A percentile compares a stretch with the other conserved stretches of the same genome.
phyloP scores from a whole-genome alignment of 1,140 invertebrate genomes.

The Galendromus occidentalis region DNA sequence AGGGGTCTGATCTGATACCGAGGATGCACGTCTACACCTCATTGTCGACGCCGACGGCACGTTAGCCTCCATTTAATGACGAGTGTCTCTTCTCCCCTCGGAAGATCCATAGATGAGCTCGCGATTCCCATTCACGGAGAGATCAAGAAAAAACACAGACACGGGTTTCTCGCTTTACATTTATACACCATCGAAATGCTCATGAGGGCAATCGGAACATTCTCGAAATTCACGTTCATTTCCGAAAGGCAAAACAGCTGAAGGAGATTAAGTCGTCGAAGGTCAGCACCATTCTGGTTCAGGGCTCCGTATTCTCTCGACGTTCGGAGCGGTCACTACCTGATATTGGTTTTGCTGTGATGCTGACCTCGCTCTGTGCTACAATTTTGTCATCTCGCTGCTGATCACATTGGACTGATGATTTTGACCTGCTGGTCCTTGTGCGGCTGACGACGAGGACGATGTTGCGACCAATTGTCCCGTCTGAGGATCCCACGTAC shows the following conservation, averaged over 20 bases:
- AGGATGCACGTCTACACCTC: no score
- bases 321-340: neutral
- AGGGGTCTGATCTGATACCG: no score
- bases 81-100: no score
- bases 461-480: conserved; percentile 2
- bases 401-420: neutral
- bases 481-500: neutral
- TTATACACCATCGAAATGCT: neutral
- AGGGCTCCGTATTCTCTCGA: neutral
- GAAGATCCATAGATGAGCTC: no score
- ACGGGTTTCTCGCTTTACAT: no score
- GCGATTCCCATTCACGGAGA: no score
- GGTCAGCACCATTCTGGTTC: conserved; percentile 7
- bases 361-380: neutral
- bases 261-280: neutral
- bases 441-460: neutral
- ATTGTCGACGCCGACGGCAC: no score
- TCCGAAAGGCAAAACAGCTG: neutral
- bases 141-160: no score
- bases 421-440: neutral
- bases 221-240: neutral
- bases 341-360: neutral
- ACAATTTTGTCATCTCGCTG: neutral
- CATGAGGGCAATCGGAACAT: neutral
- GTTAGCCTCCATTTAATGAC: no score